Conservation (phyloP, 30 jellyfish, hydroid and myxozoan genomes). For the Rhopilema esculentum region DNA sequence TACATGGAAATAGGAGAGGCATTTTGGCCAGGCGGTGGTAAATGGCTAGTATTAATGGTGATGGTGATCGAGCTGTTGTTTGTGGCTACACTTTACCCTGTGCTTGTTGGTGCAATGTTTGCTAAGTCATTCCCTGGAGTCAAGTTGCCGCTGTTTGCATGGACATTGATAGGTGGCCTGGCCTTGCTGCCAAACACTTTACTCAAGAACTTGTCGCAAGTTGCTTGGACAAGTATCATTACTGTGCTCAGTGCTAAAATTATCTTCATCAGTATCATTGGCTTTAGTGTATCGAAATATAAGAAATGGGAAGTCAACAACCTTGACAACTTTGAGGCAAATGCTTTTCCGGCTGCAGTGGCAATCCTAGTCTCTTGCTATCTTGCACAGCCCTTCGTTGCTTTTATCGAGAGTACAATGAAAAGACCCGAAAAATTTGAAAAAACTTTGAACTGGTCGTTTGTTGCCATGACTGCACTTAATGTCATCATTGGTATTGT, state of each 20-base stretch:
- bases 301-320: constrained; percentile 78
- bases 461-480: constrained; percentile 84
- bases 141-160: constrained; percentile 78
- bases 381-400: constrained; percentile 95
- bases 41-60: constrained; percentile 66
- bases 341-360: constrained; percentile 87
- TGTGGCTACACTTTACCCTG: constrained; percentile 89
- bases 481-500: constrained; percentile 79
- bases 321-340: constrained; percentile 80
- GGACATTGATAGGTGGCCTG: constrained; percentile 93
- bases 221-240: constrained; percentile 95
- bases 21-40: constrained; percentile 91
- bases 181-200: constrained; percentile 88
- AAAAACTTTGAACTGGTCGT: constrained; percentile 78
- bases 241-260: constrained; percentile 92
- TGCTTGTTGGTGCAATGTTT: constrained; percentile 93
- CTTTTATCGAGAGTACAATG: constrained; percentile 93
- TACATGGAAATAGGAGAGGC: constrained; percentile 96
- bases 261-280: constrained; percentile 77
- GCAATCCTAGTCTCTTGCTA: constrained; percentile 90
- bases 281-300: constrained; percentile 72
- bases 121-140: constrained; percentile 83
- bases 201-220: constrained; percentile 85
- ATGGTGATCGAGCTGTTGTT: constrained; percentile 87
- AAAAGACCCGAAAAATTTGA: constrained; percentile 90